Conservation (phyloP, 2,888 invertebrate species). For the Neoaliturus tenellus region DNA sequence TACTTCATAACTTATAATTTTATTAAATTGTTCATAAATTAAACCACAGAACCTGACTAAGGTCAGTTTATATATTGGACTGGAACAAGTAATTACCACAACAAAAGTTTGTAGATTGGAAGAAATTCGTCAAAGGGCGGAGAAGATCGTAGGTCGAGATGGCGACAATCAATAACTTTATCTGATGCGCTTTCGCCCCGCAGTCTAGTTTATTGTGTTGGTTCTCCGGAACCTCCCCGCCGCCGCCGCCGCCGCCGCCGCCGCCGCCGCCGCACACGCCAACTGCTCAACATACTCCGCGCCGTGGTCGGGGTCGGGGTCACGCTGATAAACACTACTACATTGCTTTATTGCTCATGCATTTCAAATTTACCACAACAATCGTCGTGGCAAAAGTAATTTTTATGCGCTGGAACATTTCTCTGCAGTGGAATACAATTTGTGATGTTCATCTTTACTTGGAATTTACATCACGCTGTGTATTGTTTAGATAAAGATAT, state of each 20-base stretch:
- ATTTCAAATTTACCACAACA: neutral
- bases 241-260: neutral
- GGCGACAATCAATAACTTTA: constrained; percentile 9
- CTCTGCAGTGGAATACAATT: too few relatives aligned
- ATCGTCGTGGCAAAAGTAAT: neutral
- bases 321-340: neutral
- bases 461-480: too few relatives aligned
- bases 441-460: too few relatives aligned
- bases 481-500: too few relatives aligned
- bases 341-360: neutral
- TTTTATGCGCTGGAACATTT: neutral
- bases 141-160: constrained; percentile 1
- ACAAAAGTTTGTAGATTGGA: neutral
- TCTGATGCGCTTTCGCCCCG: constrained; percentile 9
- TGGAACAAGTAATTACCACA: neutral
- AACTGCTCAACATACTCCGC: neutral
- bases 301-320: too few relatives aligned
- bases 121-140: neutral
- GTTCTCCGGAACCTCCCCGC: neutral
- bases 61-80: too few relatives aligned
- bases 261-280: neutral
- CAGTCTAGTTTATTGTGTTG: neutral
- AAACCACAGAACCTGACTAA: too few relatives aligned
- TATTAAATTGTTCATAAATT: too few relatives aligned
- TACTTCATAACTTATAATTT: too few relatives aligned